Conservation (phyloP, 1,140 invertebrate genomes). For the Branchinecta lynchi region DNA sequence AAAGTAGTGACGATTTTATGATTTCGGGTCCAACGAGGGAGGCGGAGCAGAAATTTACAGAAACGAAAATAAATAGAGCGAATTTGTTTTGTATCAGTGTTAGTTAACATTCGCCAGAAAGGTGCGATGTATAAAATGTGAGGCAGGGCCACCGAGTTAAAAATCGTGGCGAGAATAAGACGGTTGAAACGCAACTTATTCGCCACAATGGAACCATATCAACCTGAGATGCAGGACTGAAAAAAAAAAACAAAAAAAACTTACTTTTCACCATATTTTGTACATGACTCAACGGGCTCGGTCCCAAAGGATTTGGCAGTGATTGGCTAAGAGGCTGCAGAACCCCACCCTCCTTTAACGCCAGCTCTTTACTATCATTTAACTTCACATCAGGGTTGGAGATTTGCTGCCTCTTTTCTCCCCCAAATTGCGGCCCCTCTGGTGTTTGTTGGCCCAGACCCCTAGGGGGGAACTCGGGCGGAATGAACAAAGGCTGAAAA, state of each 20-base stretch:
- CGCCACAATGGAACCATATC: too few species aligned
- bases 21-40: too few species aligned
- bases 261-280: constrained; percentile 4
- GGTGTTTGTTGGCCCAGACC: neutral
- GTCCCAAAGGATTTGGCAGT: neutral
- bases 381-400: neutral
- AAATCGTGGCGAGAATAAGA: too few species aligned
- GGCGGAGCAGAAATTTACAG: too few species aligned
- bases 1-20: too few species aligned
- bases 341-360: neutral
- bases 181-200: too few species aligned
- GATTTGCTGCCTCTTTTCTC: neutral
- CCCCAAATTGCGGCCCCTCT: neutral
- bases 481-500: constrained; percentile 8
- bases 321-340: neutral
- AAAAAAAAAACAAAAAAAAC: neutral
- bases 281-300: neutral
- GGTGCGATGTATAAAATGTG: too few species aligned
- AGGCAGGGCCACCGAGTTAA: too few species aligned
- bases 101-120: too few species aligned
- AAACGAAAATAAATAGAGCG: too few species aligned
- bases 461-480: constrained; percentile 1
- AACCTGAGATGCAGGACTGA: too few species aligned
- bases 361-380: neutral
- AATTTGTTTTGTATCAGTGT: too few species aligned